Conservation (phyloP, 2,797 vertebrate genomes). For the Pogonophryne albipinna region DNA sequence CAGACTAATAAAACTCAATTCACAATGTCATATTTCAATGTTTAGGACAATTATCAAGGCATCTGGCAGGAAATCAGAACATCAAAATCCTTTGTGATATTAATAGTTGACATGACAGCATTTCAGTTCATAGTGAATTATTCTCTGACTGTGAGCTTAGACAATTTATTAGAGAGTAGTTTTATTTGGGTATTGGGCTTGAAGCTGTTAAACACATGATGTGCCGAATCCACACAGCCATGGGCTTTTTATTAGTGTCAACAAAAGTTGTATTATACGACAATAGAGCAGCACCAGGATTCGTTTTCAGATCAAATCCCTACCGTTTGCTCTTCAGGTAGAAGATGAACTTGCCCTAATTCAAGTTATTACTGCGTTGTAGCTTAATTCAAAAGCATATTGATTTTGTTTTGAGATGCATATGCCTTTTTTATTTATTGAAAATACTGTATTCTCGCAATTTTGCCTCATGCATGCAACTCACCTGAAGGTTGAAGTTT, state of each 20-base stretch:
- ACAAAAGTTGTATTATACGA: not conserved
- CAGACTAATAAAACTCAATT: not conserved
- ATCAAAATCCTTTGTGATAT: not conserved
- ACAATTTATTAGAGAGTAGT: constrained; percentile 13
- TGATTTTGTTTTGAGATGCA: not conserved
- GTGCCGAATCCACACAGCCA: constrained; percentile 35
- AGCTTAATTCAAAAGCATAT: not conserved
- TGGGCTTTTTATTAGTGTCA: constrained; percentile 26
- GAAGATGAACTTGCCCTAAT: not conserved
- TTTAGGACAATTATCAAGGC: not conserved
- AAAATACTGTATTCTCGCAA: not conserved
- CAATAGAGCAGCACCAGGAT: not conserved
- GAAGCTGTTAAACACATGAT: constrained; percentile 46
- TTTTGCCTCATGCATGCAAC: constrained; percentile 38
- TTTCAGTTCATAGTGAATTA: constrained; percentile 16
- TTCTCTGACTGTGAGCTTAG: not conserved
- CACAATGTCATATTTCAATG: not conserved
- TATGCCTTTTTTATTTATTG: not conserved
- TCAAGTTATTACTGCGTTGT: not conserved
- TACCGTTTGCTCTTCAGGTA: not conserved
- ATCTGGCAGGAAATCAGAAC: constrained; percentile 3
- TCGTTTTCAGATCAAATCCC: not conserved
- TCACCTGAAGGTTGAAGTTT: constrained; percentile 94
- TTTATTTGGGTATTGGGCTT: constrained; percentile 29
- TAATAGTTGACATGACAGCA: not conserved